These are phyloP conservation scores for Meghimatium bilineatum DNA, from an alignment of 2,888 invertebrate species.

Conservation along the genomic window DNA sequence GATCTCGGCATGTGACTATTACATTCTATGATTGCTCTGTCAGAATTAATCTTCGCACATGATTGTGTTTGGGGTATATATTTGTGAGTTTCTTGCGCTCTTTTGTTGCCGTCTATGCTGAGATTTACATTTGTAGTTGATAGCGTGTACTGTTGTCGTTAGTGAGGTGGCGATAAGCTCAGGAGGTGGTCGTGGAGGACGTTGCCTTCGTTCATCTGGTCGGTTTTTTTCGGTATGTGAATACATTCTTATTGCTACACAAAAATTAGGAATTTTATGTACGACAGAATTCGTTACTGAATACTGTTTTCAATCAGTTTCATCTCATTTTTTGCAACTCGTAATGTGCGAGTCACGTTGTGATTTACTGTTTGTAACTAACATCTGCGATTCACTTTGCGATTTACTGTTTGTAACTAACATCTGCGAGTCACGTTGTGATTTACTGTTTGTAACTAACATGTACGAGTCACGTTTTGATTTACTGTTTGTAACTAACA, in stretches of 20 bases:
- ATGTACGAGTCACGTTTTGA: no score
- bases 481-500: no score
- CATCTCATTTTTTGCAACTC: no score
- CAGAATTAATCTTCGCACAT: constrained; percentile 14
- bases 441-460: no score
- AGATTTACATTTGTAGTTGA: neutral
- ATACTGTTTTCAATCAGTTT: neutral
- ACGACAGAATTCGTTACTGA: neutral
- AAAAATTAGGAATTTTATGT: neutral
- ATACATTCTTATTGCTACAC: neutral
- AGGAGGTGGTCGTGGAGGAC: neutral
- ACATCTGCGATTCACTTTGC: no score
- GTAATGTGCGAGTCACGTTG: no score
- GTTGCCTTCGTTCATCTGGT: neutral
- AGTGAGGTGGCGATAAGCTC: neutral
- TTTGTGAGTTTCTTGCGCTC: neutral
- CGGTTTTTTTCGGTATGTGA: neutral
- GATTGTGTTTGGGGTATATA: constrained; percentile 15
- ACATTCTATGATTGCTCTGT: constrained; percentile 11
- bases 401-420: no score
- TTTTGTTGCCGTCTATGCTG: neutral
- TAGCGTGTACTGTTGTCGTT: neutral
- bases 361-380: no score
- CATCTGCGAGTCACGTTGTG: no score
- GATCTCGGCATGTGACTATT: constrained; percentile 6